Evolutionary conservation across 2,113 vertebrate genomes (phyloP), one percentile per base, ranked within the genome.

Genomic region (Rousettus leschenaultii): DNA sequence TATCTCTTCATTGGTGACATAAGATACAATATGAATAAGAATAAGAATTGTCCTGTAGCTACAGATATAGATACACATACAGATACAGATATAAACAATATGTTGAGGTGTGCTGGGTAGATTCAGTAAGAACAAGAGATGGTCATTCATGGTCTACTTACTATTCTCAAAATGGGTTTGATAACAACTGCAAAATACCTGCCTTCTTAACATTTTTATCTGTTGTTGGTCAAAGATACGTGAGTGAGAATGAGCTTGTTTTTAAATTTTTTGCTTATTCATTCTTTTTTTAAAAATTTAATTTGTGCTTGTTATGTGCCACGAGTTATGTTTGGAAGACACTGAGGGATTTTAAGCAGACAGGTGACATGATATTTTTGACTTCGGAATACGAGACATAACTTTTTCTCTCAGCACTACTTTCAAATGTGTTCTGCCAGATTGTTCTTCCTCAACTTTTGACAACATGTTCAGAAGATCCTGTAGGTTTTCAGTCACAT

Each of bases 301-400:
- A 33, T 2, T 45, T 51, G 13, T 65, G 68, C 19, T 70, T 71
- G 40, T 82, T 33, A 86, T 19, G 5, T 71, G 57, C 45, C 65
- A 89, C 83, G 63, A 73, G 55, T 89, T 89, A 74, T 80, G 51
- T 33, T 95, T 93, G 74, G 63, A 95, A 95, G 63, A 6, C 40
- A 93, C 5, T 48, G 40, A 68, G n/a, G 70, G 70, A 68, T 65
- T 91, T 95, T 33, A 78, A 87, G 73, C 30, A 68, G 70, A 95
- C 43, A 66, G 65, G 26, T 65, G 55, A 63, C 22, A 30, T 63
- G 77, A 28, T 43, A 80, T 91, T 96, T 95, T 85, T 95, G 55
- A 91, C 77, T 91, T 57, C 63, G 55, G 30, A 93, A 57, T 19
- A 40, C 63, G 35, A 97, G 19, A 48, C 45, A 35, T 80, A 71